phyloP scores from a whole-genome alignment of 2,113 vertebrate species.

The Rhea pennata region DNA sequence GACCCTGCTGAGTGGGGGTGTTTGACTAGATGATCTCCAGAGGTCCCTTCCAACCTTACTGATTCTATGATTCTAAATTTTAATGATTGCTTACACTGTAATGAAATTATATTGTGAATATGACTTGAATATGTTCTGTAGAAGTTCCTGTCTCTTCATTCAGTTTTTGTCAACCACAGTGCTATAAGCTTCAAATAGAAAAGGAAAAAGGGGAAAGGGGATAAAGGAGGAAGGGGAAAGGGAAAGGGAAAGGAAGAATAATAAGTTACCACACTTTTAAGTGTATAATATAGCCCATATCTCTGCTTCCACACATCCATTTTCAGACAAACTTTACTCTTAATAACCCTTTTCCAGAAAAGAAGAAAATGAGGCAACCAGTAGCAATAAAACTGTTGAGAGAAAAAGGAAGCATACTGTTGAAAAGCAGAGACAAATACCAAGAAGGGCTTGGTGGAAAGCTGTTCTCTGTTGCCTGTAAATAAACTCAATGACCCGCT shows the following conservation, averaged over 20 bases:
- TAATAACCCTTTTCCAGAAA: not conserved
- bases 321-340: not conserved
- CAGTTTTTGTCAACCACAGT: not conserved
- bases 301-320: not conserved
- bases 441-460: not conserved
- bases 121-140: not conserved
- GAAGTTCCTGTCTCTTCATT: not conserved
- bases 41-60: no score
- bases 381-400: not conserved
- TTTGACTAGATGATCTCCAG: no score
- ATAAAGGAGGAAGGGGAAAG: not conserved
- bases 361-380: not conserved
- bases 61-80: not conserved
- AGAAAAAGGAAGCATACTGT: not conserved
- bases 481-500: not conserved
- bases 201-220: accelerated
- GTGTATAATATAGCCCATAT: not conserved
- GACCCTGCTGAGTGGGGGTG: no score
- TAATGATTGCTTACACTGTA: not conserved
- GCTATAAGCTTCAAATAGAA: not conserved
- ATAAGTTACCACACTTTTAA: not conserved
- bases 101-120: not conserved
- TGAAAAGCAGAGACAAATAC: not conserved
- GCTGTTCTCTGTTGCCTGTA: not conserved
- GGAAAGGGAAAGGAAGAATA: no score